These are phyloP conservation scores for Dermolepida albohirtum DNA, from an alignment of 2,888 invertebrate species.

Conservation along the genomic window DNA sequence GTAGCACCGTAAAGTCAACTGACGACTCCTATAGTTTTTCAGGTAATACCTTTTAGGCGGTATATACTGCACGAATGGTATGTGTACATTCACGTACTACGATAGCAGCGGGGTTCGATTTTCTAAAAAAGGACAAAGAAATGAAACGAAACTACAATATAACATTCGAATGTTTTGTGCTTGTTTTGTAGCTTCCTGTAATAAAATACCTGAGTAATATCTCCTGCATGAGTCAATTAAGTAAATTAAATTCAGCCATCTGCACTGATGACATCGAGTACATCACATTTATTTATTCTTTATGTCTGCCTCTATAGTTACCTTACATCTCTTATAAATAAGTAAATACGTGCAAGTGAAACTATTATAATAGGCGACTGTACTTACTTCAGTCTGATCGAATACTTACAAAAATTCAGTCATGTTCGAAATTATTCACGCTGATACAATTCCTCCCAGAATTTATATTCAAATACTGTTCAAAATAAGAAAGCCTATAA, in stretches of 20 bases:
- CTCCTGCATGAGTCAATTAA: slow-evolving; percentile 11
- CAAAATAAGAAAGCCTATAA: no score
- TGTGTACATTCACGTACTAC: slow-evolving; percentile 6
- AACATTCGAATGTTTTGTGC: slow-evolving; percentile 6
- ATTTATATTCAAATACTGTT: no score
- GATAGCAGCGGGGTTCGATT: slow-evolving; percentile 1
- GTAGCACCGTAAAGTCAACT: slow-evolving; percentile 14
- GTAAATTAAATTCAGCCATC: slow-evolving; percentile 8
- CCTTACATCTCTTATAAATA: no score
- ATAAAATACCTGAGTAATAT: slow-evolving; percentile 9
- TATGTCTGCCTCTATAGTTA: no score
- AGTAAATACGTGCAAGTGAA: no score
- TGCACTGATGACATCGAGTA: no score
- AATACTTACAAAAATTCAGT: no score
- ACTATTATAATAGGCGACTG: no score
- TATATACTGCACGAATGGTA: background rate
- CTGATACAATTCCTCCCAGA: no score
- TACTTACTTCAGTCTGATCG: no score
- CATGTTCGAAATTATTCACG: no score
- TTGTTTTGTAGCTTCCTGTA: background rate
- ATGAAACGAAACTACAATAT: background rate
- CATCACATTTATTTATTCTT: no score
- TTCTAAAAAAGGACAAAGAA: slow-evolving; percentile 9
- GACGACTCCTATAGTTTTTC: slow-evolving; percentile 1
- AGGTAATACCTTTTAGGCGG: slow-evolving; percentile 2